Evolutionary conservation across 2,888 invertebrate species (phyloP).

Genomic region (Raillietiella orientalis): DNA sequence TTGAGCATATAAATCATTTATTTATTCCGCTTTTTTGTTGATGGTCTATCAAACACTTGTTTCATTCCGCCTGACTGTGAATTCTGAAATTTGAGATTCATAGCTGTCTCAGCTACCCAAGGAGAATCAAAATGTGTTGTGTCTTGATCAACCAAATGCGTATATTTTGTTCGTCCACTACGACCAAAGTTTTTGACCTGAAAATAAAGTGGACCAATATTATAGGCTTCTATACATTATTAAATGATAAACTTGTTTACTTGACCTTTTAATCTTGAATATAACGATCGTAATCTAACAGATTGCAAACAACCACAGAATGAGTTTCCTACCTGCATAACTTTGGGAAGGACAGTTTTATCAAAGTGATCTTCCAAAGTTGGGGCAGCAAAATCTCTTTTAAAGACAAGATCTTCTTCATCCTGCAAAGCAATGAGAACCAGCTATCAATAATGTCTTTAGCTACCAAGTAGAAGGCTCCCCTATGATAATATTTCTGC

Average conservation of each 20-base stretch:
- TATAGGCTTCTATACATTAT: too few relatives aligned
- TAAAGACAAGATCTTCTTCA: conserved; percentile 59
- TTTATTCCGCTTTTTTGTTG: conserved; percentile 28
- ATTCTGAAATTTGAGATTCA: conserved; percentile 52
- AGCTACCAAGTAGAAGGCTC: conserved; percentile 68
- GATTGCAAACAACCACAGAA: conserved; percentile 1
- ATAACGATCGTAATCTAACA: too few relatives aligned
- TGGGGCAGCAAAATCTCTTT: conserved; percentile 73
- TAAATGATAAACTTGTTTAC: too few relatives aligned
- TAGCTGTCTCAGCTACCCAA: conserved; percentile 72
- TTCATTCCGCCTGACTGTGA: conserved; percentile 75
- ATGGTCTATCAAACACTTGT: conserved; percentile 64
- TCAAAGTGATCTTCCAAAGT: conserved; percentile 98
- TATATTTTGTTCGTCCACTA: conserved; percentile 93
- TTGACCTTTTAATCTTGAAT: too few relatives aligned
- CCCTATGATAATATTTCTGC: conserved; percentile 97
- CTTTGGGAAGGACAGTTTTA: conserved; percentile 90
- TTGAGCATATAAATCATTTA: too few relatives aligned
- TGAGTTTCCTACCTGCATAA: conserved; percentile 43
- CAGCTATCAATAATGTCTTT: background rate
- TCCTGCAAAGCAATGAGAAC: conserved; percentile 18
- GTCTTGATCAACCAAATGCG: conserved; percentile 94
- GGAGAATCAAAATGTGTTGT: conserved; percentile 93
- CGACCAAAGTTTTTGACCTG: conserved; percentile 94
- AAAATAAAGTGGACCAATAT: conserved; percentile 5